These are phyloP conservation scores for Spilosoma lubricipeda DNA, from an alignment of 2,888 invertebrate genomes.

Conservation along the genomic window DNA sequence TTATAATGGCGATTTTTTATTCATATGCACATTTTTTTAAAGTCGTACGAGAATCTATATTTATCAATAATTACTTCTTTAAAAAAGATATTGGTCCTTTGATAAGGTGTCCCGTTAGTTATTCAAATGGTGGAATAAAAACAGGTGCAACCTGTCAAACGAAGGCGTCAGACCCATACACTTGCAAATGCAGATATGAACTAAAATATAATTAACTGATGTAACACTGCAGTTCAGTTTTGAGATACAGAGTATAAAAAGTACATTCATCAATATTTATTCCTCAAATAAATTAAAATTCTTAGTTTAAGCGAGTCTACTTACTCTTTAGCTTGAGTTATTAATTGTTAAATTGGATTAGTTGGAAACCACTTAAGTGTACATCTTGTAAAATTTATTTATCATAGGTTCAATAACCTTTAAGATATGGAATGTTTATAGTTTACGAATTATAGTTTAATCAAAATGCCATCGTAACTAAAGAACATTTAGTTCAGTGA, in stretches of 20 bases:
- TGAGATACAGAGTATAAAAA: background rate
- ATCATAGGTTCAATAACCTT: no score
- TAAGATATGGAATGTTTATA: no score
- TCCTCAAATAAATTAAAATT: no score
- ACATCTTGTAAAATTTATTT: background rate
- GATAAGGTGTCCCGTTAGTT: background rate
- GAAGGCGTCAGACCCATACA: background rate
- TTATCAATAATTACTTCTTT: constrained; percentile 14
- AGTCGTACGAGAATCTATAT: constrained; percentile 20
- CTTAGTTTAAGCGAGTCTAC: no score
- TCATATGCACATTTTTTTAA: constrained; percentile 41
- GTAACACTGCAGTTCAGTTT: background rate
- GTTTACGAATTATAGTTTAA: no score
- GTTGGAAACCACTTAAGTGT: background rate
- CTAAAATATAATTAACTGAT: background rate
- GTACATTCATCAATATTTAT: no score
- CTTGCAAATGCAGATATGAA: background rate
- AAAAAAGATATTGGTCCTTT: constrained; percentile 14
- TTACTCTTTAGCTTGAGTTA: no score
- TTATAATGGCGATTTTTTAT: constrained; percentile 53
- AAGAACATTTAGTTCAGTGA: background rate
- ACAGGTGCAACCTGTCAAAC: background rate
- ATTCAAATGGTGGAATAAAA: background rate
- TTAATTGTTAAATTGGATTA: no score
- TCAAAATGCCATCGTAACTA: background rate